Evolutionary conservation across 2,797 vertebrate species (phyloP), one percentile per base, ranked within the genome.

Genomic region (Enteromius thamalakanensis): DNA sequence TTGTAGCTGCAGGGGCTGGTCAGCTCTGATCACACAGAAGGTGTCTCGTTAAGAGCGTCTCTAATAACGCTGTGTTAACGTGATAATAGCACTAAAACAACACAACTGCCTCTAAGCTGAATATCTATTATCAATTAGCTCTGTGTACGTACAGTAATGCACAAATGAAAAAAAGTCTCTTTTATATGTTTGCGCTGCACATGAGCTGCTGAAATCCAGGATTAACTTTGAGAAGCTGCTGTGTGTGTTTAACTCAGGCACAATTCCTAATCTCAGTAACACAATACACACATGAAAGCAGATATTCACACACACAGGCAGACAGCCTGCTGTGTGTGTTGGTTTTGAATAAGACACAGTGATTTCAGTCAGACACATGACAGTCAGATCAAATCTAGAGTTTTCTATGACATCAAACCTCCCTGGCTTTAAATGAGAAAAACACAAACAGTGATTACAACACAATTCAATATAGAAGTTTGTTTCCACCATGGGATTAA

Each of bases 61-160:
- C 71, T 83, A 47, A 77, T 83, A 68, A 60, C 81, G 6, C 40
- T 0, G 81, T 69, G 81, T 45, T 83, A 83, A 83, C 9, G 81
- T 77, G 81, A 83, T 83, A 83, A 83, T 77, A 58, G 45, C 81
- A 70, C 34, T 77, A 77, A 77, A 83, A 77, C 81, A 83, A 83
- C 74, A 60, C 49, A 67, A 55, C 65, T 15, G 62, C 72, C 62
- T 42, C 42, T 9, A 53, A 67, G 80, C 23, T 82, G 40, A 53
- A 34, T 58, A 37, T 34, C 9, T 51, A 21, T 74, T 11, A 53
- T 29, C 32, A 11, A 14, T 40, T 23, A 76, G 32, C 51, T 40
- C 40, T 45, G 68, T 68, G 65, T 40, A 11, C 21, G 6, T 8
- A 34, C 32, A 34, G 32, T 34, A 64, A 45, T 21, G 12, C 23